Base-by-base conservation (phyloP, 2,797 vertebrate species). In the Rhinichthys osculus region DNA sequence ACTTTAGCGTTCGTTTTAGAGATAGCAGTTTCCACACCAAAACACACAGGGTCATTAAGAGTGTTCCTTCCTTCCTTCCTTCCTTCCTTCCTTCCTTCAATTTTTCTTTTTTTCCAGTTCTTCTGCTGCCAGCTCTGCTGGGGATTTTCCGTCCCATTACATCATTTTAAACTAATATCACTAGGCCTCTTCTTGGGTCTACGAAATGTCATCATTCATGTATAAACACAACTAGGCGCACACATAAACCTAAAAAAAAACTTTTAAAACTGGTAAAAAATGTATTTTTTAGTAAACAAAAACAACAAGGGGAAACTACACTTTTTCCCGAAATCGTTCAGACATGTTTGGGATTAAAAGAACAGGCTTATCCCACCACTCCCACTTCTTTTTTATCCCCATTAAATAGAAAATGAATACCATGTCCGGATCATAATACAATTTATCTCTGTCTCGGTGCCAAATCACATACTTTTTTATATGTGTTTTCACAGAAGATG, bases 401-500 rank as follows among this genome's bases (percentile, higher is more conserved):
- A 10, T 33, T 57, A 35, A 52, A 50, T 35, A 21, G 54, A 52
- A 54, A 23, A 84, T 84, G 10, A 78, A 69, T 70, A 38, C n/a
- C 44, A 69, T 19, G 38, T 44, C 35, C 42, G 62, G 11, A 54
- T 67, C 62, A 77, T 52, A 70, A 69, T 50, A 81, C 30, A 85
- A n/a, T 59, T 14, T 19, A 44, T n/a, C 5, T 64, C 33, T 66
- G 52, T 85, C 47, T 6, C 13, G 9, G 23, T 14, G 9, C n/a
- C 85, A 87, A 62, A 89, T 40, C 57, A 44, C 47, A 69, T 17
- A 19, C 23, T 21, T 21, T 40, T 54, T 82, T 42, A 2, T 66
- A 17, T 54, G 16, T 64, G 23, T 71, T 87, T 91, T 38, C 17
- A 80, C 85, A 97, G 97, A 96, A 97, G 69, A 81, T 97, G 92